A percentile compares a stretch with the other conserved stretches of the same genome.
These are phyloP conservation scores for Etheostoma cragini DNA, from an alignment of 2,113 vertebrate species.

Conservation along the genomic window DNA sequence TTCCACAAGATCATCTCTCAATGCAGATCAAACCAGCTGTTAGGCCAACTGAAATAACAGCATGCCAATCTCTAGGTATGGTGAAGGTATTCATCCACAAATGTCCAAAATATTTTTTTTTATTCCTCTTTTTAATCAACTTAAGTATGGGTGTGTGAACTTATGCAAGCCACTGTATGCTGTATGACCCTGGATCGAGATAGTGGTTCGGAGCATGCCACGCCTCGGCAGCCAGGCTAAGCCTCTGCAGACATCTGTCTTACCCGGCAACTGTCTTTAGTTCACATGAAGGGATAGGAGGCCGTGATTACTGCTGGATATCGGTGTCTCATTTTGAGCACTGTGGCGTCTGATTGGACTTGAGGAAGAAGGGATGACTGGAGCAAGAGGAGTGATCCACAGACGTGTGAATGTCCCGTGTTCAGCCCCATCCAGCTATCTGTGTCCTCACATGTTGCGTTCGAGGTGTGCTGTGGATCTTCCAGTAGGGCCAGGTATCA, in stretches of 20 bases:
- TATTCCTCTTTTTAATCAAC: too few species aligned
- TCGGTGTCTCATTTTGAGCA: not conserved
- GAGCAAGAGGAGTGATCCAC: conserved; percentile 3
- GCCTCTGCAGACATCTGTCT: conserved; percentile 46
- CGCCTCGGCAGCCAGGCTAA: conserved; percentile 42
- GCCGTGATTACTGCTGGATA: not conserved
- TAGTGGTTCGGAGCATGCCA: conserved; percentile 23
- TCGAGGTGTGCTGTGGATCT: conserved; percentile 17
- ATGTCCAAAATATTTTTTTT: too few species aligned
- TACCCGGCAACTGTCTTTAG: conserved; percentile 2
- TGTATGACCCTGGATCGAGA: conserved; percentile 39
- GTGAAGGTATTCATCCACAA: too few species aligned
- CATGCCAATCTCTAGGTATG: too few species aligned
- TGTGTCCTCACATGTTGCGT: conserved; percentile 41
- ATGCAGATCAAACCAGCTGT: too few species aligned
- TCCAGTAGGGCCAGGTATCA: not conserved
- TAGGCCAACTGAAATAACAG: too few species aligned
- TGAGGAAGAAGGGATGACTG: not conserved
- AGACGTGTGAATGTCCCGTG: conserved; percentile 4
- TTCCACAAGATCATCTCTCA: too few species aligned
- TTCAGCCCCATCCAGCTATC: conserved; percentile 16
- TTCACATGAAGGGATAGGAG: not conserved
- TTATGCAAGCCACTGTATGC: not conserved
- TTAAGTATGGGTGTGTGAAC: too few species aligned
- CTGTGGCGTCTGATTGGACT: not conserved